phyloP scores from a whole-genome alignment of 1,140 invertebrate genomes.

The Contarinia nasturtii region DNA sequence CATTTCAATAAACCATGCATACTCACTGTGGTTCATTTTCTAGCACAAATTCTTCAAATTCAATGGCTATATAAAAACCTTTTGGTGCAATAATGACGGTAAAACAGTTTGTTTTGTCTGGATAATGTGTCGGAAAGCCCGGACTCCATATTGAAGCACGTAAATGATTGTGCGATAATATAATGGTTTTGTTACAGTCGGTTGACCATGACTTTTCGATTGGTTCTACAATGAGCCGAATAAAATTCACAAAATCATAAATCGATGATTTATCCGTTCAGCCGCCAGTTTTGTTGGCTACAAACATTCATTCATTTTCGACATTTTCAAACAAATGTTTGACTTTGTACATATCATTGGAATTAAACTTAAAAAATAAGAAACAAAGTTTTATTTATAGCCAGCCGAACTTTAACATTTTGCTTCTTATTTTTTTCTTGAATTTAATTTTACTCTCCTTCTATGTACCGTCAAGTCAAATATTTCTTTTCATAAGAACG shows the following conservation, averaged over 20 bases:
- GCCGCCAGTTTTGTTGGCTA: no score
- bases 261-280: no score
- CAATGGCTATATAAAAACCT: constrained; percentile 35
- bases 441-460: no score
- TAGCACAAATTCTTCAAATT: constrained; percentile 47
- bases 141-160: constrained; percentile 40
- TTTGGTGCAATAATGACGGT: constrained; percentile 34
- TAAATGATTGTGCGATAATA: constrained; percentile 32
- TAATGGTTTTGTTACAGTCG: constrained; percentile 41
- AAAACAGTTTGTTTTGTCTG: constrained; percentile 44
- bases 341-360: no score
- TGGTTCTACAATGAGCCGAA: constrained; percentile 14
- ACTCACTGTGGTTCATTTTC: constrained; percentile 51
- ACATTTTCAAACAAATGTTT: no score
- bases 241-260: background rate
- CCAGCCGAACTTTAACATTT: no score
- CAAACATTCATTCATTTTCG: no score
- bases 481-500: no score
- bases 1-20: background rate
- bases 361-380: no score
- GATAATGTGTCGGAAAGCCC: constrained; percentile 45
- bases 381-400: no score
- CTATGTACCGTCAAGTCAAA: no score
- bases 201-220: constrained; percentile 17
- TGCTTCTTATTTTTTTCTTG: no score